phyloP scores from a whole-genome alignment of 2,888 invertebrate species.

The Pseudanteris insignis region DNA sequence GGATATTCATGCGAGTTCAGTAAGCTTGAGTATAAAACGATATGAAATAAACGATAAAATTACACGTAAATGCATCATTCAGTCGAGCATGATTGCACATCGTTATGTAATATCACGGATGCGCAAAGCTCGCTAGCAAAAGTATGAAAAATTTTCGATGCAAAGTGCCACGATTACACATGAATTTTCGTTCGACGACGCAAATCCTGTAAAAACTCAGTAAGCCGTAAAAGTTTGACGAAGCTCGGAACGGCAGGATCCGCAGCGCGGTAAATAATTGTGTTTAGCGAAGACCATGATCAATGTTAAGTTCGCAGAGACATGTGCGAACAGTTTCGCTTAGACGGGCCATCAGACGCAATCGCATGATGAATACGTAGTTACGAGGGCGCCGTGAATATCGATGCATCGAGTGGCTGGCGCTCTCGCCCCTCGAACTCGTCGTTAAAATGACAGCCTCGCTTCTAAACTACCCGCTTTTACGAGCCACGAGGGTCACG shows the following conservation, averaged over 20 bases:
- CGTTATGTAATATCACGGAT: no score
- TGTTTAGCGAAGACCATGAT: conserved; percentile 24
- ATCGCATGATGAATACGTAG: conserved; percentile 35
- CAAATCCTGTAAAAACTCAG: conserved; percentile 10
- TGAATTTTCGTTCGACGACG: background rate
- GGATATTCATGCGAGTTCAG: no score
- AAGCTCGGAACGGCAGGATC: background rate
- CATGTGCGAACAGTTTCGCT: conserved; percentile 31
- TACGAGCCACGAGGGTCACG: conserved; percentile 25
- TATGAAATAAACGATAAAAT: no score
- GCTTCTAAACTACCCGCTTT: background rate
- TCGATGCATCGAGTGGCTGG: conserved; percentile 28
- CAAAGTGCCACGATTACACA: no score
- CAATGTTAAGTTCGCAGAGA: conserved; percentile 18
- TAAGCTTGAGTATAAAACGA: no score
- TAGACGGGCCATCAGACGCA: conserved; percentile 21
- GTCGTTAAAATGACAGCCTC: conserved; percentile 33
- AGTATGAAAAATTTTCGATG: no score
- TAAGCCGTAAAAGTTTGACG: conserved; percentile 13
- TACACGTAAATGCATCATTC: no score
- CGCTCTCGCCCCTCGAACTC: conserved; percentile 19
- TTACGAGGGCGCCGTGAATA: conserved; percentile 28
- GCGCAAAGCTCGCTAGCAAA: no score
- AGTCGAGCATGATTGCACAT: no score
- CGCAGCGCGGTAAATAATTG: conserved; percentile 25